A percentile compares a stretch with the other conserved stretches of the same genome.
These are phyloP conservation scores for Passer montanus DNA, from an alignment of 2,113 vertebrate species.

Conservation along the genomic window DNA sequence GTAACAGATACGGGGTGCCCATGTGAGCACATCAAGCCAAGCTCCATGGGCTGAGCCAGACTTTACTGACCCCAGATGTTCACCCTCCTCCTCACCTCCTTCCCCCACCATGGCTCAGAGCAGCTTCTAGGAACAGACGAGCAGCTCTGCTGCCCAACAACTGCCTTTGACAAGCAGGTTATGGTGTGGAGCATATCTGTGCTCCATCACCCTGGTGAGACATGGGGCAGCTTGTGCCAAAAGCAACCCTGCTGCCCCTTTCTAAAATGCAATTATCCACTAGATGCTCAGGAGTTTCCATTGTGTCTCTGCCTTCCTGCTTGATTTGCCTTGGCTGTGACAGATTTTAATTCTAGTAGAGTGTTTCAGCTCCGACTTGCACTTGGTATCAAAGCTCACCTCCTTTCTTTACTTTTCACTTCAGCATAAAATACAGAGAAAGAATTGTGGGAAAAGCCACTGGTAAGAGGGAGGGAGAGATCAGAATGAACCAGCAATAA, in stretches of 20 bases:
- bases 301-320: accelerated
- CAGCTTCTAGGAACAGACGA: neutral
- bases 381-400: neutral
- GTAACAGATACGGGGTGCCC: neutral
- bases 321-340: neutral
- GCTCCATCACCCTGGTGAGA: accelerated
- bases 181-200: accelerated
- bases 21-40: neutral
- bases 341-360: neutral
- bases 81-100: neutral
- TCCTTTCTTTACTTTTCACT: neutral
- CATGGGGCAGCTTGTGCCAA: neutral
- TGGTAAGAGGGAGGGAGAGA: neutral
- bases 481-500: neutral
- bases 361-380: neutral
- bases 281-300: neutral
- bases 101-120: accelerated
- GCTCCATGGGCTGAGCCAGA: neutral
- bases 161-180: accelerated
- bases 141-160: neutral
- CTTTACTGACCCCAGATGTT: neutral
- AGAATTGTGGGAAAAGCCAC: neutral
- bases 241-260: neutral
- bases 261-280: neutral
- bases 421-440: neutral